Evolutionary conservation across 2,888 invertebrate genomes (phyloP).

Genomic region (Ectemnius cavifrons): DNA sequence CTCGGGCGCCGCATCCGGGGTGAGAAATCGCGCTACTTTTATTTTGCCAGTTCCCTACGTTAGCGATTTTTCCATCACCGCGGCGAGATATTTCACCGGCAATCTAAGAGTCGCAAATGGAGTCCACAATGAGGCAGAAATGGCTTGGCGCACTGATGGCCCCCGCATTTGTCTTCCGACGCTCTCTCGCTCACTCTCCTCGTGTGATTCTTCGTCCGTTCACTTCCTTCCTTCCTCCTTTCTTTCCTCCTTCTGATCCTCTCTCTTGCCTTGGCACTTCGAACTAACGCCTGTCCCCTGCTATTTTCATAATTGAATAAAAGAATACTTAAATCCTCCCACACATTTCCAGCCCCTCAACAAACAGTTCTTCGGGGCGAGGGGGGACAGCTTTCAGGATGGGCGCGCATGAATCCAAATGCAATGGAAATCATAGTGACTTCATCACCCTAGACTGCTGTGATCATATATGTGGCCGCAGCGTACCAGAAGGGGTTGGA

Average conservation of each 20-base stretch:
- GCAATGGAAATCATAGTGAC: no score
- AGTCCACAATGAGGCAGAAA: slow-evolving; percentile 78
- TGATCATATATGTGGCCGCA: neutral
- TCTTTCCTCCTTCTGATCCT: neutral
- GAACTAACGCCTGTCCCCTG: slow-evolving; percentile 2
- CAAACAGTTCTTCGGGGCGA: no score
- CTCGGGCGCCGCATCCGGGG: slow-evolving; percentile 46
- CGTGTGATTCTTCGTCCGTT: slow-evolving; percentile 48
- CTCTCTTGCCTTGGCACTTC: neutral
- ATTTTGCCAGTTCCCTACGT: slow-evolving; percentile 75
- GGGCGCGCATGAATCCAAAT: no score
- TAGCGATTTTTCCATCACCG: slow-evolving; percentile 77
- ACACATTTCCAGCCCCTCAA: slow-evolving; percentile 10
- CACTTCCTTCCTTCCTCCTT: slow-evolving; percentile 15
- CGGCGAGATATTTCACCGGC: slow-evolving; percentile 76
- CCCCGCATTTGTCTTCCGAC: slow-evolving; percentile 73
- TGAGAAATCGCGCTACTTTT: slow-evolving; percentile 77
- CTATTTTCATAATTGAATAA: no score
- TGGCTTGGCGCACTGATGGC: slow-evolving; percentile 74
- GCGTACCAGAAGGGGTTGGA: neutral
- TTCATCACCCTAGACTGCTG: no score
- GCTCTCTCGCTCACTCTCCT: slow-evolving; percentile 55
- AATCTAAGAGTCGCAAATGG: slow-evolving; percentile 78
- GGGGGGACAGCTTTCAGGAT: no score
- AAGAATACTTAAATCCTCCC: no score